phyloP scores from a whole-genome alignment of 1,140 invertebrate species.

The Zaprionus camerounensis region DNA sequence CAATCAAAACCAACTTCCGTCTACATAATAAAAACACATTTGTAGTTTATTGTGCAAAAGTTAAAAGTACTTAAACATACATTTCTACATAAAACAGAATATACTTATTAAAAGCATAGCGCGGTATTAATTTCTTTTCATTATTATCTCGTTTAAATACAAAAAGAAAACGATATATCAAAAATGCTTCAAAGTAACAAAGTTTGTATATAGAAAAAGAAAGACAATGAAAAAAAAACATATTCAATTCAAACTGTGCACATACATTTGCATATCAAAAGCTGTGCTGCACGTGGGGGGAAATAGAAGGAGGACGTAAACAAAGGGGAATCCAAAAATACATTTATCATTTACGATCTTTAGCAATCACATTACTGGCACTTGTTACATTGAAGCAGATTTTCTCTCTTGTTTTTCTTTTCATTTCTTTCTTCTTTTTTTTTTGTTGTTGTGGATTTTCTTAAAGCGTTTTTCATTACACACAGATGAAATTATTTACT shows the following conservation, averaged over 20 bases:
- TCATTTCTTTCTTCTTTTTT: slow-evolving; percentile 42
- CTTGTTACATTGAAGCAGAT: slow-evolving; percentile 81
- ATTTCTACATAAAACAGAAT: slow-evolving; percentile 75
- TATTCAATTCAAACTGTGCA: slow-evolving; percentile 30
- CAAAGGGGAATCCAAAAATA: slow-evolving; percentile 64
- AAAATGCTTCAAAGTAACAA: slow-evolving; percentile 72
- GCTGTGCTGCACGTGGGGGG: slow-evolving; percentile 44
- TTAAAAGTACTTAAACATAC: slow-evolving; percentile 78
- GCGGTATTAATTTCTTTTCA: slow-evolving; percentile 37
- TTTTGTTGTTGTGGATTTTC: slow-evolving; percentile 19
- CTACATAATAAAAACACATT: slow-evolving; percentile 76
- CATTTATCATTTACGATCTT: slow-evolving; percentile 54
- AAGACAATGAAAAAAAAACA: slow-evolving; percentile 25
- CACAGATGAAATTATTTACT: slow-evolving; percentile 43
- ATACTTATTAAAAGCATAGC: slow-evolving; percentile 71
- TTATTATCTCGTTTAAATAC: slow-evolving; percentile 33
- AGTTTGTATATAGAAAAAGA: slow-evolving; percentile 26
- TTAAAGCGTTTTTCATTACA: slow-evolving; percentile 62
- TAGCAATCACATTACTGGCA: slow-evolving; percentile 83
- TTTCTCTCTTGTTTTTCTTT: slow-evolving; percentile 38
- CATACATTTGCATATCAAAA: slow-evolving; percentile 51
- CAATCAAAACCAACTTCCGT: not conserved
- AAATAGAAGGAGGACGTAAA: slow-evolving; percentile 28
- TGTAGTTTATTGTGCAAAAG: slow-evolving; percentile 77
- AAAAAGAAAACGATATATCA: slow-evolving; percentile 19